Evolutionary conservation across 2,797 vertebrate species (phyloP), one percentile per base, ranked within the genome.

Genomic region (Silurus lanzhouensis): DNA sequence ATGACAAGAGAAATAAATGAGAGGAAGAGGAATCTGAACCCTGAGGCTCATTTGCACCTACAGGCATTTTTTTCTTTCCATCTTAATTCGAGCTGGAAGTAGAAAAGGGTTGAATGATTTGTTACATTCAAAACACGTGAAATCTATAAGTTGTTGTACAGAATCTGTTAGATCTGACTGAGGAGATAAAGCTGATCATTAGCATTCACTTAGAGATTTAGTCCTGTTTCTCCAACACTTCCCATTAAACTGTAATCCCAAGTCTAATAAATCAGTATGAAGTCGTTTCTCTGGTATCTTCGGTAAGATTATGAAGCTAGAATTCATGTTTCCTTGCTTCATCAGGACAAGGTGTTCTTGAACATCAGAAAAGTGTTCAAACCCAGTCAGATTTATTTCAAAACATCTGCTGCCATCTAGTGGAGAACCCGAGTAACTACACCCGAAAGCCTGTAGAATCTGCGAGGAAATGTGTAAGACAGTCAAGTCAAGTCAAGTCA

Each of bases 331-430:
- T 76, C 1, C 19, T 57, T 57, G 72, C 25, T 75, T 57, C 27
- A 31, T 76, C 15, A 9, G 55, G 15, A 1, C 13, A 58, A 31
- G 4, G 7, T 20, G 75, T 60, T 58, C 15, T 77, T 52, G 55
- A 17, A 52, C 8, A n/a, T 19, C 25, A 58, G 20, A 72, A 3
- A 6, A 52, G 70, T 25, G 46, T 75, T 58, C 74, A 57, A 31
- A 25, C 60, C 38, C 77, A 61, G 57, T 7, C 27, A 7, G 20
- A 15, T 75, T 75, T 55, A 22, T 77, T 86, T 82, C 20, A 82
- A 68, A 61, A 70, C 61, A 48, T n/a, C 31, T 14, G n/a, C 61
- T 77, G 80, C 80, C 80, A 86, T 86, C 84, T 82, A 60, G 84
- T 86, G 84, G 84, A 77, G 5, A 52, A 48, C 5, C 5, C 0